phyloP scores from a whole-genome alignment of 2,113 vertebrate species.

The Strigops habroptila region DNA sequence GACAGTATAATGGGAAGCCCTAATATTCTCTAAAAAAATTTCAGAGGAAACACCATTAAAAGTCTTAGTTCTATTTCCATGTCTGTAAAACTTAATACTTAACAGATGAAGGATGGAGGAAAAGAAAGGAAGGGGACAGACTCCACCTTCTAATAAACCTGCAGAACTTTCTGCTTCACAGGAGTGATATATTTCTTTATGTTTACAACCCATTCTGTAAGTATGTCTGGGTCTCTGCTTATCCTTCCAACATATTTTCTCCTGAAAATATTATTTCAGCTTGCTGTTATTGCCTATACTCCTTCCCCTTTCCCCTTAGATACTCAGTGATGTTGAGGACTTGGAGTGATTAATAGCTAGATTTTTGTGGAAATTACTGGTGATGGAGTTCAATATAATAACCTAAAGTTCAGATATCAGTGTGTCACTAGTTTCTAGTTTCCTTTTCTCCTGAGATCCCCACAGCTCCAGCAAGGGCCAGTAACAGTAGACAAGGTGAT shows the following conservation, averaged over 20 bases:
- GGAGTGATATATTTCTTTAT: neutral
- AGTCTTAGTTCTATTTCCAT: neutral
- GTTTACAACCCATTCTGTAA: neutral
- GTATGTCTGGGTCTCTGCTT: neutral
- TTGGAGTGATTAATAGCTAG: neutral
- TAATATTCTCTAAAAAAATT: neutral
- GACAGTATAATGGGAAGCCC: neutral
- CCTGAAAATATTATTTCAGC: slow-evolving; percentile 2
- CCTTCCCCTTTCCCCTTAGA: neutral
- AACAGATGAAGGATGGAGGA: neutral
- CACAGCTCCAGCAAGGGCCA: neutral
- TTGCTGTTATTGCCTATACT: neutral
- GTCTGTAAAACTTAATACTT: neutral
- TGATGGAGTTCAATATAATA: neutral
- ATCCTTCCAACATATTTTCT: neutral
- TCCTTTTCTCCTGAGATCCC: neutral
- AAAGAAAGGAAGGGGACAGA: neutral
- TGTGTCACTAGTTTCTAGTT: neutral
- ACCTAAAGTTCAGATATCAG: neutral
- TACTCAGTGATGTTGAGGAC: neutral
- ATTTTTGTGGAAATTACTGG: neutral
- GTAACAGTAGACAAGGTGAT: neutral
- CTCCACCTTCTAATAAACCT: neutral
- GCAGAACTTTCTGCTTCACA: neutral
- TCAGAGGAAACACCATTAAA: neutral